A percentile compares a stretch with the other conserved stretches of the same genome.
Evolutionary conservation across 2,888 invertebrate genomes (phyloP).

Genomic region (Machimus rusticus): DNA sequence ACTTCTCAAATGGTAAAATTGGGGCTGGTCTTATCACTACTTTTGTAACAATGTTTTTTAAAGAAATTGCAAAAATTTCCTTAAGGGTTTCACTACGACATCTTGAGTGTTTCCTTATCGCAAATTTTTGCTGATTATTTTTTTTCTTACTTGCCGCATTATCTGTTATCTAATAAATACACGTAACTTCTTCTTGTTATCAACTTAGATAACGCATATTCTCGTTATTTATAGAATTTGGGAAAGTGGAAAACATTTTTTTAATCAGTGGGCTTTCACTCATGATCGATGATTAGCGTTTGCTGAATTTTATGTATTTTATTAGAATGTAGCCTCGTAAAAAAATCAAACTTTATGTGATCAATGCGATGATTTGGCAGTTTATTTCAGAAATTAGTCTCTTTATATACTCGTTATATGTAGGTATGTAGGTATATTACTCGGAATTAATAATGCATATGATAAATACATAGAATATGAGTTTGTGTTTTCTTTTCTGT

Average conservation of each 20-base stretch:
- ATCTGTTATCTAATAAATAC: conserved; percentile 40
- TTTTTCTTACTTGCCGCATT: not conserved
- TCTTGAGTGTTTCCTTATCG: not conserved
- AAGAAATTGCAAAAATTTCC: not conserved
- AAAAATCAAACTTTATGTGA: not conserved
- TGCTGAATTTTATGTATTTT: not conserved
- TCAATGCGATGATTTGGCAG: not conserved
- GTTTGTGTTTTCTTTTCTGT: too few relatives aligned
- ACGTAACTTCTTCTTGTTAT: conserved; percentile 21
- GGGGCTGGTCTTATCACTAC: not conserved
- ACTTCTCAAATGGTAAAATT: not conserved
- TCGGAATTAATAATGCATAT: too few relatives aligned
- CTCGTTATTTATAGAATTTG: conserved; percentile 4
- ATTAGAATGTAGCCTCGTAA: not conserved
- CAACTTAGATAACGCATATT: conserved; percentile 7
- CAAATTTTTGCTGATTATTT: not conserved
- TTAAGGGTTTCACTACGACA: not conserved
- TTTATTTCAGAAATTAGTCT: not conserved
- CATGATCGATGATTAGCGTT: not conserved
- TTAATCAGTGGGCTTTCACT: not conserved
- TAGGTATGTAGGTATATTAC: too few relatives aligned
- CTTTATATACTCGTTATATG: too few relatives aligned
- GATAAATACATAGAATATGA: too few relatives aligned
- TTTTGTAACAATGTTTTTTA: not conserved
- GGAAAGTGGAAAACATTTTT: not conserved